Base-by-base conservation (phyloP, 1,140 invertebrate species). In the Rhagoletis zephyria region DNA sequence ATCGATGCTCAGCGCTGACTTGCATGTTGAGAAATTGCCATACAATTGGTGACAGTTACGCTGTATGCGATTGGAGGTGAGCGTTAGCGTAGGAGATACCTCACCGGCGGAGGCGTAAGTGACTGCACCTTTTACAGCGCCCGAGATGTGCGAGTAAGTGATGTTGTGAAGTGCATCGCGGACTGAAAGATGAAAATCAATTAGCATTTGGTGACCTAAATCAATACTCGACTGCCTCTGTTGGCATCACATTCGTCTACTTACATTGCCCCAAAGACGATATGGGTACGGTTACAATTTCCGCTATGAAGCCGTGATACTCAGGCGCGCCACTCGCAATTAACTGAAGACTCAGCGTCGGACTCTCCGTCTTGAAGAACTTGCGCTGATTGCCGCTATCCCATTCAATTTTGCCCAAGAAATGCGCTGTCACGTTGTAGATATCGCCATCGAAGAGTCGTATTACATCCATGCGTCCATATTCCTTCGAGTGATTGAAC, bases 271-370 rank as follows among this genome's bases (percentile, higher is more conserved):
- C 97, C 91, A 98, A 96, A 16, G 97, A 96, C 61, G 97, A 97
- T 89, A 98, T 97, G 0, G 99, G 99, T 40, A 99, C 93, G 0
- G 98, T 98, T 0, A 99, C 96, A 86, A 99, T 95, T 94, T 99
- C 98, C 16, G 98, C 99, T 89, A 99, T 97, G 92, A 99, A 99
- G 86, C 99, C 99, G 93, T 98, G 97, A n/a, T 95, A 94, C 48
- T 95, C 96, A 67, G 97, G 97, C 0, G 98, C 98, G 61, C 98
- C 98, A 88, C 98, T 98, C 0, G 98, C 98, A 91, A 99, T 98
- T 12, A 99, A 93, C 92, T 97, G 96, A 3, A 99, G 94, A 90
- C 97, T 98, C 85, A 99, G 94, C 90, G 97, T 97, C 0, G 97
- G 95, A 30, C 95, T 95, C 81, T 94, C 94, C 0, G 96, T 97